A percentile compares a stretch with the other conserved stretches of the same genome.
phyloP scores from a whole-genome alignment of 2,797 vertebrate species.

The Scarus forsteni region DNA sequence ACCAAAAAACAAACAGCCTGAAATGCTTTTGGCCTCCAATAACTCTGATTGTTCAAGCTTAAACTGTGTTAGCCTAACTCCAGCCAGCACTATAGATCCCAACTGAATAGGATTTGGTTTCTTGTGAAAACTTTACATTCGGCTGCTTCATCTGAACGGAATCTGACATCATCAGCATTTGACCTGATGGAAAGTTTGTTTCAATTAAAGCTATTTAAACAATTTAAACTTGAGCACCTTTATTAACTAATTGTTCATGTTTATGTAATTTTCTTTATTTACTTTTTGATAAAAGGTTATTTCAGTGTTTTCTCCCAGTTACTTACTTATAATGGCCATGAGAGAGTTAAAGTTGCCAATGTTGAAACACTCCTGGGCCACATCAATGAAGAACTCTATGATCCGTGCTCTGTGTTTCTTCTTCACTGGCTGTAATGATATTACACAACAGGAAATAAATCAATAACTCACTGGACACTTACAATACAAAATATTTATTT shows the following conservation, averaged over 20 bases:
- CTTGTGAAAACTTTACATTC: background rate
- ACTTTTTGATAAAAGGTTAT: background rate
- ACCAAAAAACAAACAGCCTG: constrained; percentile 12
- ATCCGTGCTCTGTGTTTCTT: constrained; percentile 95
- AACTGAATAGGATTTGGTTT: constrained; percentile 7
- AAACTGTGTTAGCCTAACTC: constrained; percentile 7
- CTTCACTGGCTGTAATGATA: constrained; percentile 88
- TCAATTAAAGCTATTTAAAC: background rate
- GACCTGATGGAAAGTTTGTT: too few relatives aligned
- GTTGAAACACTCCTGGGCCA: constrained; percentile 96
- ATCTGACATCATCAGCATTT: too few relatives aligned
- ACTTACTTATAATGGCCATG: constrained; percentile 98
- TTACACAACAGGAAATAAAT: constrained; percentile 13
- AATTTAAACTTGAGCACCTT: background rate
- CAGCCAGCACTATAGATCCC: constrained; percentile 27
- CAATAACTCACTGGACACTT: background rate
- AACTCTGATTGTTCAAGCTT: constrained; percentile 30
- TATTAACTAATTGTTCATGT: too few relatives aligned
- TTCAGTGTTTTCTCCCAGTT: background rate
- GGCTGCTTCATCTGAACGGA: too few relatives aligned
- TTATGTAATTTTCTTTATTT: background rate
- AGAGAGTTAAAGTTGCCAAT: constrained; percentile 97
- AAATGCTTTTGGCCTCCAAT: constrained; percentile 13
- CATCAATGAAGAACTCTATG: constrained; percentile 96
- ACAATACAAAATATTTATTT: background rate